A percentile compares a stretch with the other conserved stretches of the same genome.
phyloP scores from a whole-genome alignment of 2,888 invertebrate species.

The Altica lythri region DNA sequence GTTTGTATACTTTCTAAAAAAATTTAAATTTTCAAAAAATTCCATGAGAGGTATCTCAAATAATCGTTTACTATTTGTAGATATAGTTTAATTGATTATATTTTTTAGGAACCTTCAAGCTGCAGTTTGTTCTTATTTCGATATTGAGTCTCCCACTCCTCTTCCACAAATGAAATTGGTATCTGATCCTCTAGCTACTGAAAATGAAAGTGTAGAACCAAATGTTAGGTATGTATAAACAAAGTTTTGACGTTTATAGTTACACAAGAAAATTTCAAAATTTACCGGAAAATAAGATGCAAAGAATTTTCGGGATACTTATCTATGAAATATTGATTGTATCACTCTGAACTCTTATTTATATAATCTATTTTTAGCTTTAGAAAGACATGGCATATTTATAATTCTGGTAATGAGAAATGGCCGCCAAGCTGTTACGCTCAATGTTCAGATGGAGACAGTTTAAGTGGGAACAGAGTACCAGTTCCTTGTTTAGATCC shows the following conservation, averaged over 20 bases:
- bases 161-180: slow-evolving; percentile 78
- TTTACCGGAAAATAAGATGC: no score
- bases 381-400: slow-evolving; percentile 85
- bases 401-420: slow-evolving; percentile 81
- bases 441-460: slow-evolving; percentile 72
- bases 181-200: slow-evolving; percentile 75
- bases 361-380: no score
- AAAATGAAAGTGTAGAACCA: slow-evolving; percentile 76
- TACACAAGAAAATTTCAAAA: background rate
- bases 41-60: no score
- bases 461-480: slow-evolving; percentile 63
- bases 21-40: no score
- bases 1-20: no score
- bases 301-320: no score
- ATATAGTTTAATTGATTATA: no score
- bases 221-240: slow-evolving; percentile 63
- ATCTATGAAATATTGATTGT: no score
- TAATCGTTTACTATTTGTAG: no score
- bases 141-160: slow-evolving; percentile 76
- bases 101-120: slow-evolving; percentile 91
- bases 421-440: slow-evolving; percentile 86
- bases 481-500: slow-evolving; percentile 75
- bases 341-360: no score
- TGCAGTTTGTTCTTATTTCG: slow-evolving; percentile 94
- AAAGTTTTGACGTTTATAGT: background rate